Base-by-base conservation (phyloP, 2,888 invertebrate genomes). In the Drosophila imparisetae region DNA sequence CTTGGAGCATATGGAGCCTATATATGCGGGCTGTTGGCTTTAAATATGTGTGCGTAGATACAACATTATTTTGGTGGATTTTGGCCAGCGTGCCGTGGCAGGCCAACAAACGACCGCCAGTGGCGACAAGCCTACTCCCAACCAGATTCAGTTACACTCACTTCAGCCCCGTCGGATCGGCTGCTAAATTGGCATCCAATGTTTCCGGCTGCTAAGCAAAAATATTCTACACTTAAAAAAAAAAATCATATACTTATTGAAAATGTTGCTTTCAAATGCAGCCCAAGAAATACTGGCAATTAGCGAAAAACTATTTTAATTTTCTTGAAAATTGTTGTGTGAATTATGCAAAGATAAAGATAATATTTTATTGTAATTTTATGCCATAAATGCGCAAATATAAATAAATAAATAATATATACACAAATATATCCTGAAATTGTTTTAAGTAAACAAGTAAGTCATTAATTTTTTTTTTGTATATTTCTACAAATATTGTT, bases 31-130 rank as follows among this genome's bases (percentile, higher is more conserved):
- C 32, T 64, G 66, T 66, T 57, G 60, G 63, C 68, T 69, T 50
- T 63, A 64, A 52, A 61, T 34, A 45, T 38, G 13, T 55, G 13
- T 69, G 53, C 54, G 49, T 70, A 55, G 70, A 60, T 64, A 85
- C 80, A 79, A 72, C 83, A 89, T 82, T 90, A 90, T 85, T 84
- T 79, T 69, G 75, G 86, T 83, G 86, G 83, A 83, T 82, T 86
- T 90, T 74, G 62, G 70, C 42, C 75, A 67, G 42, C 45, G 61
- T 42, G 54, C 34, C 63, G 60, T 13, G 40, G 42, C 53, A 38
- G 53, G 61, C 80, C 24, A 66, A 64, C 75, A 73, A 89, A 75
- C 82, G 67, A 81, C 52, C 82, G 79, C 67, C 65, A 64, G 58
- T 58, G 67, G 78, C 78, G 60, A 65, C 67, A 72, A 68, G 66